phyloP scores from a whole-genome alignment of 2,113 vertebrate species.

The Ptychochromis oligacanthus region DNA sequence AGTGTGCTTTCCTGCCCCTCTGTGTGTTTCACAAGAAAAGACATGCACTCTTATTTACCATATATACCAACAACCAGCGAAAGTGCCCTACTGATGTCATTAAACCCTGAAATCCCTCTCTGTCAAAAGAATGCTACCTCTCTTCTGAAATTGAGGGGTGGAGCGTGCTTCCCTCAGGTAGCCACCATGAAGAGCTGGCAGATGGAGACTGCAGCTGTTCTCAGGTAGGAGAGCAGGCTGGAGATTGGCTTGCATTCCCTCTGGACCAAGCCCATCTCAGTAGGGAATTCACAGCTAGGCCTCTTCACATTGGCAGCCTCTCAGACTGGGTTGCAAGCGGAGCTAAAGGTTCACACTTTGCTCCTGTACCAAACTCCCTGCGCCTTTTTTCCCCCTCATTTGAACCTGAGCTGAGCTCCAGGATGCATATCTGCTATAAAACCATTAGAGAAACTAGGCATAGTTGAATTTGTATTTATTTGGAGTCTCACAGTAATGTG shows the following conservation, averaged over 20 bases:
- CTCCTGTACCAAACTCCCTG: conserved; percentile 21
- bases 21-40: conserved; percentile 14
- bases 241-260: conserved; percentile 74
- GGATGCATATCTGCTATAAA: conserved; percentile 2
- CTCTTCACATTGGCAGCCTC: conserved; percentile 69
- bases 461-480: conserved; percentile 9
- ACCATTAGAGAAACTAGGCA: not conserved
- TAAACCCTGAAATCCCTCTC: conserved; percentile 53
- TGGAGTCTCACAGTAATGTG: not conserved
- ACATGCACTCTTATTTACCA: conserved; percentile 40
- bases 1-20: not conserved
- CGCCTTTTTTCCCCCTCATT: conserved; percentile 50
- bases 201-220: conserved; percentile 84
- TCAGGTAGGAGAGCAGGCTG: conserved; percentile 73
- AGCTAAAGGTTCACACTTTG: conserved; percentile 68
- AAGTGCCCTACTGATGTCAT: conserved; percentile 43
- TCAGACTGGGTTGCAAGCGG: conserved; percentile 56
- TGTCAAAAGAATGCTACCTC: conserved; percentile 52
- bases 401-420: conserved; percentile 50
- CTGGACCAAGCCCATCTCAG: conserved; percentile 66
- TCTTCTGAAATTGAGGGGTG: conserved; percentile 61
- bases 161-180: conserved; percentile 70
- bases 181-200: conserved; percentile 73
- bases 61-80: conserved; percentile 47
- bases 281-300: conserved; percentile 74